These are phyloP conservation scores for Addax nasomaculatus DNA, from an alignment of 2,113 vertebrate genomes.

Conservation along the genomic window DNA sequence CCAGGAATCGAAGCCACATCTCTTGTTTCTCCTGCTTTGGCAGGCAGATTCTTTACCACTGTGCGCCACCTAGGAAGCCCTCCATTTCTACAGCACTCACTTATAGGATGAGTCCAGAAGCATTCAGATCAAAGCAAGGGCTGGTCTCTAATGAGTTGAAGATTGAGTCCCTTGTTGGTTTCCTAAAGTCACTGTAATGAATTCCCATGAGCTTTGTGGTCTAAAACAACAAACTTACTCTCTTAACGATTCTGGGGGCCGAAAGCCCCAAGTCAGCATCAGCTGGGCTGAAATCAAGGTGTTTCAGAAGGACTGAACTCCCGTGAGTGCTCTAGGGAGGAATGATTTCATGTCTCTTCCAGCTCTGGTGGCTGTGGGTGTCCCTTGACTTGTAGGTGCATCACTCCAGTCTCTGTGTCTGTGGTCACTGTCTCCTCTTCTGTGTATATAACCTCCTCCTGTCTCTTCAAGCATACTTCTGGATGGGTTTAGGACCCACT, in stretches of 20 bases:
- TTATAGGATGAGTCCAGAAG: too few species aligned
- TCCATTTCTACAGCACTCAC: not conserved
- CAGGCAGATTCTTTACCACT: not conserved
- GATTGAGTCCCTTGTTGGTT: not conserved
- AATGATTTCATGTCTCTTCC: not conserved
- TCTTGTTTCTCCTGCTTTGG: not conserved
- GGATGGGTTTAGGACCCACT: not conserved
- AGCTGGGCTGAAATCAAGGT: not conserved
- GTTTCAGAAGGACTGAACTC: not conserved
- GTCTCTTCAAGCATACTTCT: not conserved
- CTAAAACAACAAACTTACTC: not conserved
- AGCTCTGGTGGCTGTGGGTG: rapidly evolving
- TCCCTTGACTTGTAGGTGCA: not conserved
- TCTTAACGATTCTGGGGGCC: not conserved
- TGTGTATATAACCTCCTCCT: rapidly evolving
- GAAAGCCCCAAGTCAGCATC: not conserved
- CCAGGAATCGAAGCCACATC: not conserved
- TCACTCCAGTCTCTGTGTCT: not conserved
- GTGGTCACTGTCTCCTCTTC: not conserved
- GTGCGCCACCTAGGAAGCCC: not conserved
- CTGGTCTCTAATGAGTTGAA: not conserved
- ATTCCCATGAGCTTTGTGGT: not conserved
- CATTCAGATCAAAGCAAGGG: not conserved
- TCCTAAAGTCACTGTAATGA: not conserved
- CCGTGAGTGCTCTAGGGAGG: not conserved